Conservation (phyloP, 1,140 invertebrate species). For the Aradophagus sp. region DNA sequence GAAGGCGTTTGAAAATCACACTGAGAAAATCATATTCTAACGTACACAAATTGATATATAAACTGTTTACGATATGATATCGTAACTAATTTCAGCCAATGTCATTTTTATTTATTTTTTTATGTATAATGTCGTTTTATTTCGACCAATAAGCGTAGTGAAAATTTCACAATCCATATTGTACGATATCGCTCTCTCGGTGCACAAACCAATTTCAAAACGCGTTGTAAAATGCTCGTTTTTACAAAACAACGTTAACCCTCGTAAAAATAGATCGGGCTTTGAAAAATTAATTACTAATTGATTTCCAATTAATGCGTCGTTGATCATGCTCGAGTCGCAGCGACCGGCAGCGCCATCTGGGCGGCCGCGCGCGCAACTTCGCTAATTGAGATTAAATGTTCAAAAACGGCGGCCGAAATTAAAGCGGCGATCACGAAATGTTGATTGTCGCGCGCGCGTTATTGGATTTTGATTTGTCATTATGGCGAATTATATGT, state of each 20-base stretch:
- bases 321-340: slow-evolving; percentile 27
- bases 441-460: slow-evolving; percentile 24
- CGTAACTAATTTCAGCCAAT: too few relatives aligned
- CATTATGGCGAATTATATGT: slow-evolving; percentile 26
- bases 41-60: too few relatives aligned
- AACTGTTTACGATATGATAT: too few relatives aligned
- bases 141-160: neutral
- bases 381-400: slow-evolving; percentile 35
- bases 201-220: too few relatives aligned
- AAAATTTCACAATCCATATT: too few relatives aligned
- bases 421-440: slow-evolving; percentile 21
- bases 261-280: slow-evolving; percentile 19
- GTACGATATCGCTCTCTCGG: too few relatives aligned
- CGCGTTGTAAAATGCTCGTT: too few relatives aligned
- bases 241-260: too few relatives aligned
- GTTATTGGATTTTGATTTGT: slow-evolving; percentile 44
- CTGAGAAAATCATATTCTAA: slow-evolving; percentile 4
- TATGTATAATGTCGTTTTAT: slow-evolving; percentile 1
- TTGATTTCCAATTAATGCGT: slow-evolving; percentile 42
- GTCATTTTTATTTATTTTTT: too few relatives aligned
- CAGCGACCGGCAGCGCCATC: too few relatives aligned
- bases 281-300: slow-evolving; percentile 34
- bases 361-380: too few relatives aligned
- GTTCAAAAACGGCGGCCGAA: slow-evolving; percentile 20
- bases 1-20: too few relatives aligned